Percentiles rank a stretch among this genome's conserved stretches.
These are phyloP conservation scores for Microdon myrmicae DNA, from an alignment of 2,888 invertebrate genomes.

Conservation along the genomic window DNA sequence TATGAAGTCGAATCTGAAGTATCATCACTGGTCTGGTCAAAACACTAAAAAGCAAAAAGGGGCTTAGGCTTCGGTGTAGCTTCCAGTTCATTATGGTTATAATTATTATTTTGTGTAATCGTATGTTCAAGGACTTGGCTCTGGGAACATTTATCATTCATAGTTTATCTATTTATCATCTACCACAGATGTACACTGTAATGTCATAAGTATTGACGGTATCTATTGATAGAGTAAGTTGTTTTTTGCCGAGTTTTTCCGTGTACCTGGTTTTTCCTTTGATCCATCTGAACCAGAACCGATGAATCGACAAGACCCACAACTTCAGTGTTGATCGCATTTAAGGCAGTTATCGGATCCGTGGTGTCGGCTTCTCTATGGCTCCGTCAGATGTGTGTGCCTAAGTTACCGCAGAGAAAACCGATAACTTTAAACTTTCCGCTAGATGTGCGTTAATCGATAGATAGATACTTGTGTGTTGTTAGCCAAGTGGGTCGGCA, in stretches of 20 bases:
- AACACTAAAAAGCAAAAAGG: conserved; percentile 31
- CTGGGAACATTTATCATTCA: too few species aligned
- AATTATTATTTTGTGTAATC: conserved; percentile 42
- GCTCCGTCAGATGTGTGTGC: conserved; percentile 28
- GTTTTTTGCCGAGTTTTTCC: too few species aligned
- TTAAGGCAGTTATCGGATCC: conserved; percentile 15
- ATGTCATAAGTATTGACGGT: too few species aligned
- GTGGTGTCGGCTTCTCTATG: conserved; percentile 41
- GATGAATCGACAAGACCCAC: conserved; percentile 24
- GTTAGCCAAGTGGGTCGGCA: conserved; percentile 41
- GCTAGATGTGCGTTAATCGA: conserved; percentile 43
- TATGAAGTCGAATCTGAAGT: conserved; percentile 35
- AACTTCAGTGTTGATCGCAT: conserved; percentile 9
- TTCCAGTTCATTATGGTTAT: conserved; percentile 34
- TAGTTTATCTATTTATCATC: too few species aligned
- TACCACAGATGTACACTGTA: too few species aligned
- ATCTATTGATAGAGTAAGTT: too few species aligned
- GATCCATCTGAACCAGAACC: conserved; percentile 28
- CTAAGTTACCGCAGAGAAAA: conserved; percentile 42
- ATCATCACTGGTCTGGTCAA: conserved; percentile 43
- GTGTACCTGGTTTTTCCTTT: conserved; percentile 14
- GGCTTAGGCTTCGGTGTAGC: conserved; percentile 28
- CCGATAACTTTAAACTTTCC: conserved; percentile 30
- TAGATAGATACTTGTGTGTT: conserved; percentile 7
- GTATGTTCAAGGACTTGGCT: conserved; percentile 28